Percentiles rank a stretch among this genome's conserved stretches.
phyloP scores from a whole-genome alignment of 2,888 invertebrate species.

The Epirrhoe tristata region DNA sequence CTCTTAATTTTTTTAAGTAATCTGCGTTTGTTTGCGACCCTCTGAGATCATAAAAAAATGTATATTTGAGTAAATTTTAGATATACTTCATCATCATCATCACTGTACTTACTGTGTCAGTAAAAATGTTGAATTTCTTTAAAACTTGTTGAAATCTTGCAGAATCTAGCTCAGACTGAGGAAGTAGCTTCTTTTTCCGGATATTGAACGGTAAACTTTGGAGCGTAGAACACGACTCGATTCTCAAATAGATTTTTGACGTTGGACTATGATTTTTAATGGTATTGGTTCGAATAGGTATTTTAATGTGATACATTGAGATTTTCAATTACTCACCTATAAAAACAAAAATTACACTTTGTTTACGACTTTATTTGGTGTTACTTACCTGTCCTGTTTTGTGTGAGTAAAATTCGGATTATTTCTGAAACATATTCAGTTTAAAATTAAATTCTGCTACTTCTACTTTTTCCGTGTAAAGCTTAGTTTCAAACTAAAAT shows the following conservation, averaged over 20 bases:
- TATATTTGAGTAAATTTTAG: not conserved
- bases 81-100: too few species aligned
- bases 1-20: too few species aligned
- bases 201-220: constrained; percentile 55
- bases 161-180: constrained; percentile 24
- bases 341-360: too few species aligned
- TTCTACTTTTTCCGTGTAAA: not conserved
- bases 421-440: too few species aligned
- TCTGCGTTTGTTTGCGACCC: not conserved
- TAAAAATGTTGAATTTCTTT: constrained; percentile 26
- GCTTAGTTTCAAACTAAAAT: not conserved
- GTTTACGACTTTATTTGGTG: too few species aligned
- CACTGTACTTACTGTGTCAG: constrained; percentile 4
- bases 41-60: not conserved
- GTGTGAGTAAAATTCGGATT: too few species aligned
- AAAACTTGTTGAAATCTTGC: constrained; percentile 32
- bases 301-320: too few species aligned
- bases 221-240: constrained; percentile 15
- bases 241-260: constrained; percentile 6
- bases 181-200: constrained; percentile 52
- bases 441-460: not conserved
- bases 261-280: too few species aligned
- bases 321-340: too few species aligned
- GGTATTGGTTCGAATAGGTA: too few species aligned
- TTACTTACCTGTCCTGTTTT: too few species aligned